A percentile compares a stretch with the other conserved stretches of the same genome.
phyloP scores from a whole-genome alignment of 2,797 vertebrate species.

The Mus caroli region DNA sequence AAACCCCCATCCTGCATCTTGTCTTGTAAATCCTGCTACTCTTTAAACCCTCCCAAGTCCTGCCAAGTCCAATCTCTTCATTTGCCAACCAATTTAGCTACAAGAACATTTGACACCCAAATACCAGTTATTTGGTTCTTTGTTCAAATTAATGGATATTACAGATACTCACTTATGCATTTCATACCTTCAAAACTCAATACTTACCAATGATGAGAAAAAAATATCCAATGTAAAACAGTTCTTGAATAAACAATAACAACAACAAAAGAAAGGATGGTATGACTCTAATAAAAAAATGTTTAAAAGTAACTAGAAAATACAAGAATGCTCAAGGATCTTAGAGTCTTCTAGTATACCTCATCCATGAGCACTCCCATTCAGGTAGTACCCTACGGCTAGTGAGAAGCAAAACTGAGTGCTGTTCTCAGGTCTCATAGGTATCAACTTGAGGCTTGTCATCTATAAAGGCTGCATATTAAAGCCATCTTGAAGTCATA shows the following conservation, averaged over 20 bases:
- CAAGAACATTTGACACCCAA: not conserved
- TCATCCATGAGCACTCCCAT: not conserved
- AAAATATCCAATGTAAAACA: conserved; percentile 26
- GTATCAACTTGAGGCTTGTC: not conserved
- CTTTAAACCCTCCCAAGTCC: conserved; percentile 7
- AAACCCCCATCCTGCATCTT: not conserved
- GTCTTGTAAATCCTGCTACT: not conserved
- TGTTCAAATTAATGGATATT: not conserved
- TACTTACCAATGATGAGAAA: not conserved
- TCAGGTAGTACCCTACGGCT: no score
- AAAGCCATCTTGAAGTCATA: conserved; percentile 20
- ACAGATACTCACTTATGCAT: not conserved
- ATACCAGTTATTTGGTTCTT: not conserved
- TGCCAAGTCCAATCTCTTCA: not conserved
- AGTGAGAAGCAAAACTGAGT: not conserved
- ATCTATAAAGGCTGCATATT: not conserved
- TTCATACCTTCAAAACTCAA: not conserved
- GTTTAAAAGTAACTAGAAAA: conserved; percentile 27
- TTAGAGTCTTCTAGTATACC: not conserved
- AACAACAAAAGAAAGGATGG: not conserved
- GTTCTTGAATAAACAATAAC: not conserved
- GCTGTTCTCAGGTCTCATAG: not conserved
- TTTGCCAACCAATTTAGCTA: not conserved
- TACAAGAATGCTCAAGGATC: not conserved
- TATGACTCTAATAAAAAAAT: conserved; percentile 24